Evolutionary conservation across 2,113 vertebrate species (phyloP), one percentile per base, ranked within the genome.

Genomic region (Dissostichus mawsoni): DNA sequence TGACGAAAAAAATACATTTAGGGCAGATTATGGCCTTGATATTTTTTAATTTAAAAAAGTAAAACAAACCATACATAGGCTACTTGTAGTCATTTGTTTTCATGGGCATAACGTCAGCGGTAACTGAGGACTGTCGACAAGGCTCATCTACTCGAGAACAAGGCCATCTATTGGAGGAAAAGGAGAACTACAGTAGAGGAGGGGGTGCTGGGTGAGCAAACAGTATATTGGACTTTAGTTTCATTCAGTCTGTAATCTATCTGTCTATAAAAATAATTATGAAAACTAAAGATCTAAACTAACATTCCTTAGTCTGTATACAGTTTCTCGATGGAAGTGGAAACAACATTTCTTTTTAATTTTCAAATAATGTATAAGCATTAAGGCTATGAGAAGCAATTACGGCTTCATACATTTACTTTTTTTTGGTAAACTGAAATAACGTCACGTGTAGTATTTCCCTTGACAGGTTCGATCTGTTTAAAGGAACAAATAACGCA

Each of bases 141-240:
- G 17, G 11, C 50, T 89, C 66, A 86, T 92, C 66, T 88, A 82
- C 50, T 87, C 88, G 88, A 92, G 85, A 90, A 90, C 76, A 68
- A 69, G 44, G 92, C 79, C 94, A 92, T 91, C 94, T 95, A 86
- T 78, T 90, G 94, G 91, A 62, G 11, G 0, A 36, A 74, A 70
- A 47, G 0, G 0, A 59, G n/a, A 90, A 93, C 82, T 93, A 33
- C 87, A 84, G 2, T 10, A 4, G 6, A 41, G 36, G 36, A 8
- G 36, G 36, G 36, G 36, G 36, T 41, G 36, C 36, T 41, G 36
- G 36, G 36, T 41, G 8, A 58, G 9, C 17, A 64, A 8, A 10
- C 8, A 56, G 11, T 11, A 18, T 13, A 69, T 2, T 45, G 5
- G 33, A 52, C 33, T 6, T 55, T 41, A 41, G 36, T 41, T 41